These are phyloP conservation scores for Calliphora vomitoria DNA, from an alignment of 2,888 invertebrate genomes.

Conservation along the genomic window DNA sequence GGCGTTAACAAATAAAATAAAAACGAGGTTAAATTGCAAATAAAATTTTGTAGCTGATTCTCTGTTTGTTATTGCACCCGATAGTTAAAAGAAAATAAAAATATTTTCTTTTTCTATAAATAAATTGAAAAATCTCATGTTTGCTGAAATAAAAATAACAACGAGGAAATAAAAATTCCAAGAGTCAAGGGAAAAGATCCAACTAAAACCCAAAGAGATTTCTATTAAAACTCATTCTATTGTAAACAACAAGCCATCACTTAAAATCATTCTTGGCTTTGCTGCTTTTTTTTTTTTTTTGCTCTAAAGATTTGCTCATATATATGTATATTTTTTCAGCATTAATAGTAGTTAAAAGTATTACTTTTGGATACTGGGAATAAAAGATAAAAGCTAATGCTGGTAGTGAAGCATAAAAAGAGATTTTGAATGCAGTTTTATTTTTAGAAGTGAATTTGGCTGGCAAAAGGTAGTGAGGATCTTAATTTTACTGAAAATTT, in stretches of 20 bases:
- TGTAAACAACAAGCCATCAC: conserved; percentile 52
- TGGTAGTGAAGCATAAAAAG: neutral
- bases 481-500: no score
- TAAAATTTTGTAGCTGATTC: conserved; percentile 8
- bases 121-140: conserved; percentile 12
- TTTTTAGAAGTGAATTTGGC: neutral
- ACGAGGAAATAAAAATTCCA: conserved; percentile 2
- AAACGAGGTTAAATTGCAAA: conserved; percentile 52
- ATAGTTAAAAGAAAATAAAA: neutral
- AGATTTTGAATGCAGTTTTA: neutral
- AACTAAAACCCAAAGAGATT: conserved; percentile 40
- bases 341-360: neutral
- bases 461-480: no score
- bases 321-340: neutral
- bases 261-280: conserved; percentile 14
- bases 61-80: no score
- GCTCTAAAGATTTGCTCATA: no score
- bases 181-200: conserved; percentile 28
- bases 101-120: neutral
- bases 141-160: neutral
- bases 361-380: neutral
- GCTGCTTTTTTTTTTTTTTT: neutral
- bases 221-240: conserved; percentile 56
- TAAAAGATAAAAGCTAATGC: neutral
- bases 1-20: conserved; percentile 16